Evolutionary conservation across 2,797 vertebrate genomes (phyloP).

Genomic region (Melanotaenia trifasciata): DNA sequence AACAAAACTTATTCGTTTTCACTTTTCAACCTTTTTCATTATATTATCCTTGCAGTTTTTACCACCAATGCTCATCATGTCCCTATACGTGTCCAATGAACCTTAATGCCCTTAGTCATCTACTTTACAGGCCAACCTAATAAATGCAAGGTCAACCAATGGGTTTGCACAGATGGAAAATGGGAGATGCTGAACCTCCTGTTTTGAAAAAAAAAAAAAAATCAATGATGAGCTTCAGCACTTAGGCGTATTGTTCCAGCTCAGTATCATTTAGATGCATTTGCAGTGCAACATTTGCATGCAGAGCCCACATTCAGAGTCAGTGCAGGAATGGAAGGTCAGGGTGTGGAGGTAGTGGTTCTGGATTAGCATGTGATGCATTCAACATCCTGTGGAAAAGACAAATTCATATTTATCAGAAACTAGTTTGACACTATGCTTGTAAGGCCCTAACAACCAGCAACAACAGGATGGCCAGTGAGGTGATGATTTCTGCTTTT

Average conservation of each 20-base stretch:
- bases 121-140: not conserved
- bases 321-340: not conserved
- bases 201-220: conserved; percentile 10
- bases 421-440: not conserved
- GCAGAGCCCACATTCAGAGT: not conserved
- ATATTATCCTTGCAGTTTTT: not conserved
- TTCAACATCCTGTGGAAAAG: not conserved
- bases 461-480: no score
- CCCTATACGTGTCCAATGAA: not conserved
- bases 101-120: not conserved
- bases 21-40: not conserved
- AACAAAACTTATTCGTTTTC: not conserved
- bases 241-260: conserved; percentile 18
- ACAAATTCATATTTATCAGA: conserved; percentile 5
- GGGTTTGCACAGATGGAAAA: not conserved
- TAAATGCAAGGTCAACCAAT: not conserved
- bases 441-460: not conserved
- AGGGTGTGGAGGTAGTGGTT: not conserved
- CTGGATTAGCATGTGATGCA: not conserved
- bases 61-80: not conserved
- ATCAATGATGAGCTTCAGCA: conserved; percentile 14
- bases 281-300: conserved; percentile 10
- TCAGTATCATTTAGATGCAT: conserved; percentile 12
- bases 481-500: no score
- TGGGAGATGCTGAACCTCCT: not conserved